Percentiles rank a stretch among this genome's conserved stretches.
Conservation (phyloP, 1,140 invertebrate genomes). For the Bombus impatiens region DNA sequence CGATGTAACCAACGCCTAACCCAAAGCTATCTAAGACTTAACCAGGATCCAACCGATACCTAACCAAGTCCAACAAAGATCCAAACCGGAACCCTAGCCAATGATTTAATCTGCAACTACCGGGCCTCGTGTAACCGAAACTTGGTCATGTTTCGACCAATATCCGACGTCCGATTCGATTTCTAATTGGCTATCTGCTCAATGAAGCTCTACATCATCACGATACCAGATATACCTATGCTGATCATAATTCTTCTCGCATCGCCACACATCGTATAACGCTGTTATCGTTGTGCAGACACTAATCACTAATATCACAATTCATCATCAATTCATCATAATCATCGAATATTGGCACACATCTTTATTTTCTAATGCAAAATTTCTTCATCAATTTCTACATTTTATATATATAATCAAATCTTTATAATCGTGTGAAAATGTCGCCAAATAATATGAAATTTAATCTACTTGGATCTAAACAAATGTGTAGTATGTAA, state of each 20-base stretch:
- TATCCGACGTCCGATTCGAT: background rate
- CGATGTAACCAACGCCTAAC: slow-evolving; percentile 47
- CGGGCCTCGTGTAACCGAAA: background rate
- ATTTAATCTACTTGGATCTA: no score
- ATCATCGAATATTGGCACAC: no score
- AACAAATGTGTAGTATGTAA: no score
- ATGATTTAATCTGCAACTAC: slow-evolving; percentile 23
- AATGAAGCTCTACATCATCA: background rate
- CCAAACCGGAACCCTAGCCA: slow-evolving; percentile 19
- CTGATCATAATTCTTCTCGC: background rate
- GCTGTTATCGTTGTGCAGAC: slow-evolving; percentile 32
- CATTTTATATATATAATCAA: no score
- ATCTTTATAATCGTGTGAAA: no score
- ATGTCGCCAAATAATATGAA: no score
- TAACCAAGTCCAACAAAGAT: slow-evolving; percentile 47
- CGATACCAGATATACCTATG: background rate
- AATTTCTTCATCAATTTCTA: no score
- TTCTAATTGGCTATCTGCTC: background rate
- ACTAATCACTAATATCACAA: slow-evolving; percentile 39
- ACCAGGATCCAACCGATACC: slow-evolving; percentile 35
- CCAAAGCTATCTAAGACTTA: slow-evolving; percentile 55
- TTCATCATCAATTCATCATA: no score
- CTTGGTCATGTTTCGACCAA: background rate
- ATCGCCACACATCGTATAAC: slow-evolving; percentile 10
- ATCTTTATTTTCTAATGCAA: no score